Evolutionary conservation across 2,113 vertebrate species (phyloP).

Genomic region (Bos indicus): DNA sequence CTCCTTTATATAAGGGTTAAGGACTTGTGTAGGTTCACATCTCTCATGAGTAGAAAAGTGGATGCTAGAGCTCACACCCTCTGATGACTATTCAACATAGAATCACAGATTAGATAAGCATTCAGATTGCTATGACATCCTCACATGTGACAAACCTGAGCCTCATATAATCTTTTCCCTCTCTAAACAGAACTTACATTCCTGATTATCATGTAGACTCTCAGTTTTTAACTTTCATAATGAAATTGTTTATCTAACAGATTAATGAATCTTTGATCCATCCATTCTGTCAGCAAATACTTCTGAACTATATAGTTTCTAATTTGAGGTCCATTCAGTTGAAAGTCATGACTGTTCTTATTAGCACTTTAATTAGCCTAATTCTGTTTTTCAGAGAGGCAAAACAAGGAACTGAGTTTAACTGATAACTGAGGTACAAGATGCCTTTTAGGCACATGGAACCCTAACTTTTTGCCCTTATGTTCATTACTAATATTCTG

Average conservation of each 20-base stretch:
- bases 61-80: background rate
- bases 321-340: background rate
- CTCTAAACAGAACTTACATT: background rate
- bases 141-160: background rate
- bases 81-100: background rate
- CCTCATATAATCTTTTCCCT: background rate
- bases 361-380: background rate
- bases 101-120: background rate
- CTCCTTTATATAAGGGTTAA: background rate
- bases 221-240: slow-evolving; percentile 21
- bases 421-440: background rate
- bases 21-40: background rate
- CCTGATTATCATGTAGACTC: background rate
- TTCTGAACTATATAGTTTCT: background rate
- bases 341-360: slow-evolving; percentile 29
- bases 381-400: slow-evolving; percentile 43
- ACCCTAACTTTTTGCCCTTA: slow-evolving; percentile 10
- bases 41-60: background rate
- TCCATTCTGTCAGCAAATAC: background rate
- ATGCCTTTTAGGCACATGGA: slow-evolving; percentile 41
- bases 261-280: background rate
- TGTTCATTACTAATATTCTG: background rate
- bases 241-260: background rate
- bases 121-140: background rate
- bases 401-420: slow-evolving; percentile 18